Percentiles rank a stretch among this genome's conserved stretches.
Evolutionary conservation across 2,888 invertebrate genomes (phyloP).

Genomic region (Auanema freiburgensis): DNA sequence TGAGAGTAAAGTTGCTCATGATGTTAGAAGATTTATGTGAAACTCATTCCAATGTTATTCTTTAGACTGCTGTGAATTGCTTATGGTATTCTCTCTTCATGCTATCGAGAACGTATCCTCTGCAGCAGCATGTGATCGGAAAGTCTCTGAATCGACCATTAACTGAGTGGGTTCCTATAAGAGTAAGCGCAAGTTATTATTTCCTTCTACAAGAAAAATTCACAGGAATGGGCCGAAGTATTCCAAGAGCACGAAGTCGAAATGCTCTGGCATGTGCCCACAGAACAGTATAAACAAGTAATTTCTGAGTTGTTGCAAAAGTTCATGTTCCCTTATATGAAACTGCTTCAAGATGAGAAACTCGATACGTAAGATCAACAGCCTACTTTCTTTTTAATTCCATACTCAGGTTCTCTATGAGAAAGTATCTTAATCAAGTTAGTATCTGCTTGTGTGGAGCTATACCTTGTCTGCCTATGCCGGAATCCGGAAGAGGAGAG

Average conservation of each 20-base stretch:
- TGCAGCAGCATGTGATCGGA: constrained; percentile 10
- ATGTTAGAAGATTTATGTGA: constrained; percentile 15
- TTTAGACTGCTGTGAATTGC: constrained; percentile 19
- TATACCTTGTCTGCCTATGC: constrained; percentile 14
- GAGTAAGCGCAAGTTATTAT: constrained; percentile 12
- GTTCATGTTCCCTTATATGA: constrained; percentile 27
- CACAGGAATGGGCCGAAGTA: constrained; percentile 31
- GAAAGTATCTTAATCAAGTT: constrained; percentile 13
- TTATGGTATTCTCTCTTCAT: constrained; percentile 14
- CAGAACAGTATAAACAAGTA: constrained; percentile 15
- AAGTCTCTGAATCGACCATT: constrained; percentile 19
- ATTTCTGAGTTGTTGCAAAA: constrained; percentile 21
- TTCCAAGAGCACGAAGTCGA: constrained; percentile 18
- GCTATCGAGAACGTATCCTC: constrained; percentile 23
- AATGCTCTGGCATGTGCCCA: constrained; percentile 29
- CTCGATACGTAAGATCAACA: constrained; percentile 19
- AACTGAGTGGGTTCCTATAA: constrained; percentile 33
- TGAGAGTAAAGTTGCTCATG: constrained; percentile 25
- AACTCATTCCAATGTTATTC: background rate
- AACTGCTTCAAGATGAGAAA: constrained; percentile 14
- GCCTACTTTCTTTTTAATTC: background rate
- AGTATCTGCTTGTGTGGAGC: constrained; percentile 17
- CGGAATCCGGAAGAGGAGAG: constrained; percentile 6
- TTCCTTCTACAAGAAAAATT: background rate
- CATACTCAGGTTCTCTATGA: constrained; percentile 10